These are phyloP conservation scores for Drosophila multiciliata DNA, from an alignment of 2,888 invertebrate species.

Conservation along the genomic window DNA sequence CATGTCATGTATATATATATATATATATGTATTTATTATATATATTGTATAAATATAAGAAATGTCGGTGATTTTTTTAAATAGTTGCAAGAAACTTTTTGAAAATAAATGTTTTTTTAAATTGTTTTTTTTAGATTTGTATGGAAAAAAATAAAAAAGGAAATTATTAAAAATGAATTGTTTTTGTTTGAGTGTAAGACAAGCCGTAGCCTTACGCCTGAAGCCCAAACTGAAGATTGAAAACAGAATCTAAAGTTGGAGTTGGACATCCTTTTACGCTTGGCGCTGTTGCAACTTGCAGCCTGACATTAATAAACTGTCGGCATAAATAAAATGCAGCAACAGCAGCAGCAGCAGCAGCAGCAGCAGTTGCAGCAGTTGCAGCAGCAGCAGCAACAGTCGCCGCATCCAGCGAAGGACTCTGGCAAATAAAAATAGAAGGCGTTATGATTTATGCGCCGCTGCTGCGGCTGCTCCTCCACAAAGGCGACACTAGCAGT, in stretches of 20 bases:
- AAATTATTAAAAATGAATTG: not conserved
- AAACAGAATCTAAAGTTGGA: conserved; percentile 15
- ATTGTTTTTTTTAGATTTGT: not conserved
- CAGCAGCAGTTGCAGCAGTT: conserved; percentile 17
- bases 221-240: conserved; percentile 14
- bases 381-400: conserved; percentile 32
- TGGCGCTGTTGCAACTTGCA: conserved; percentile 27
- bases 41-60: not conserved
- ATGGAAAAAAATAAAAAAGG: not conserved
- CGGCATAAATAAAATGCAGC: conserved; percentile 78
- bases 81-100: not conserved
- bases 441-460: conserved; percentile 77
- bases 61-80: not conserved
- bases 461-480: conserved; percentile 8
- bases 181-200: not conserved
- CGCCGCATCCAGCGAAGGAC: conserved; percentile 30
- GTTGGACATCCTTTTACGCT: conserved; percentile 38
- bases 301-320: conserved; percentile 81
- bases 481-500: conserved; percentile 1
- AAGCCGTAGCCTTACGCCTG: conserved; percentile 3
- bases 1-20: not conserved
- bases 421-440: conserved; percentile 52
- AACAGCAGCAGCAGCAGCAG: conserved; percentile 14
- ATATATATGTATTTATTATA: not conserved
- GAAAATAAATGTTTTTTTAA: not conserved